These are phyloP conservation scores for Timema podura DNA, from an alignment of 2,888 invertebrate species.

Conservation along the genomic window DNA sequence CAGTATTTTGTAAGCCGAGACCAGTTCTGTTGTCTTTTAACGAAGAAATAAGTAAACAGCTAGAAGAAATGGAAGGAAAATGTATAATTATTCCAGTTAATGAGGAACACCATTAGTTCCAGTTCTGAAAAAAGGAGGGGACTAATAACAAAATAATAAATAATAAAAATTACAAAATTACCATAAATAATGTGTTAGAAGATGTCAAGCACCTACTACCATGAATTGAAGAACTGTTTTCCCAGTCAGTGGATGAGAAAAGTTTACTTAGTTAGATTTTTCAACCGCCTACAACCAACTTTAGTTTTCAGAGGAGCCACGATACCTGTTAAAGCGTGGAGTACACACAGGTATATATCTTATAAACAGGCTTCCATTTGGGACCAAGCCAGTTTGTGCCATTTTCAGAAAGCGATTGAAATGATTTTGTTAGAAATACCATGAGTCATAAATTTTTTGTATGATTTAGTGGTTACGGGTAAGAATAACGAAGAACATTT, in stretches of 20 bases:
- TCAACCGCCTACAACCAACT: conserved; percentile 40
- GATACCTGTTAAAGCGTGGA: conserved; percentile 37
- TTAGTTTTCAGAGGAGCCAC: conserved; percentile 36
- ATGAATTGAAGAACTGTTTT: conserved; percentile 37
- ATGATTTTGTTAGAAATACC: conserved; percentile 35
- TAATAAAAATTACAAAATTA: not conserved
- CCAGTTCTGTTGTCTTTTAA: not conserved
- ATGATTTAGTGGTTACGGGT: conserved; percentile 39
- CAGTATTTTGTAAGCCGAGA: not conserved
- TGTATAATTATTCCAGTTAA: not conserved
- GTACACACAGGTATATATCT: conserved; percentile 34
- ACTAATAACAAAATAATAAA: not conserved
- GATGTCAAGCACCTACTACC: conserved; percentile 37
- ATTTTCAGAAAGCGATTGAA: conserved; percentile 40
- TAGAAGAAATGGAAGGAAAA: not conserved
- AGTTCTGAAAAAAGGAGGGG: not conserved
- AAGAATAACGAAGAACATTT: conserved; percentile 33
- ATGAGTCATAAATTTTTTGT: conserved; percentile 33
- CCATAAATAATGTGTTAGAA: conserved; percentile 21
- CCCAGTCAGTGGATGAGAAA: conserved; percentile 32
- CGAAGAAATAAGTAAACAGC: not conserved
- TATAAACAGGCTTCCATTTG: conserved; percentile 39
- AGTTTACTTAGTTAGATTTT: conserved; percentile 39
- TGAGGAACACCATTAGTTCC: not conserved
- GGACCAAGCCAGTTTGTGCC: conserved; percentile 41